Evolutionary conservation across 2,888 invertebrate species (phyloP), one percentile per base, ranked within the genome.

Genomic region (Melipona beecheii): DNA sequence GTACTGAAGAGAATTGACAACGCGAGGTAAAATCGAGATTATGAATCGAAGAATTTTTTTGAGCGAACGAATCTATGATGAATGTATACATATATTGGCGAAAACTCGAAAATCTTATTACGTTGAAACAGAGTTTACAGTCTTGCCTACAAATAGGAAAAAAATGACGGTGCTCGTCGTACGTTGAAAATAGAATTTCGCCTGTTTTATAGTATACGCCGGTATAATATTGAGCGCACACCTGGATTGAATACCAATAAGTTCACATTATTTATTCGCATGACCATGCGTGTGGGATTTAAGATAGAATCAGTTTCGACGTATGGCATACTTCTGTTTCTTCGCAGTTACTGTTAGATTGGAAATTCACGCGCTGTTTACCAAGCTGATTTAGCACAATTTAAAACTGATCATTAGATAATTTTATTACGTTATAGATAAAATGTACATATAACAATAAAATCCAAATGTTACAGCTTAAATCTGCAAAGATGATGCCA

Each of bases 181-280:
- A 60, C 24, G 49, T 72, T 60, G 49, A 49, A 60, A 72, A 72
- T 72, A 72, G 43, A 43, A 43, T 43, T 43, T 43, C 24, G 43
- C 5, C 24, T 71, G 49, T 72, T 72, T 13, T 49, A 27, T 17
- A 43, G 21, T 60, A 9, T 9, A 27, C 49, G 58, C 24, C 19
- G 49, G 24, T 60, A 49, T 72, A 60, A 72, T 72, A 72, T 58
- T 24, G 49, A 24, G 27, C 60, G 58, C 15, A 21, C 24, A 27
- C 24, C 19, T 58, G 24, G 5, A 24, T 2, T 60, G 71, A 72
- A 72, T 72, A 72, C 49, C 24, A 72, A 72, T 27, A 24, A 24
- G 36, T 43, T 69, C 69, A 31, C 69, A 49, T 60, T 72, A 72
- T 72, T 72, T 72, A 72, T 72, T 72, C 71, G 24, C 58, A 11